These are phyloP conservation scores for Callitettix versicolor DNA, from an alignment of 1,140 invertebrate species.

Conservation along the genomic window DNA sequence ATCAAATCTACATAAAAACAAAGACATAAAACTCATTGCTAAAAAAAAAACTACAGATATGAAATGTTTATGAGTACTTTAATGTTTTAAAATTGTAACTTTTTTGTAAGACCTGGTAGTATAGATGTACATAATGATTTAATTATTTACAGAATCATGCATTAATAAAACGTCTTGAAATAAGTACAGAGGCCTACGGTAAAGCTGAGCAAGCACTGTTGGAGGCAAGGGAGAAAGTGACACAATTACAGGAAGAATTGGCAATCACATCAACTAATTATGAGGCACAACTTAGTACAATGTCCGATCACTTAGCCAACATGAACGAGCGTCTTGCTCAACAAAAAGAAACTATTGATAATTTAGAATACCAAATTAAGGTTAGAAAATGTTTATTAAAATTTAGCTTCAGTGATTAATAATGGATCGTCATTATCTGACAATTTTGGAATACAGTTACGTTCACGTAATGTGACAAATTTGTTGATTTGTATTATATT, in stretches of 20 bases:
- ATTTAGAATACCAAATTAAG: slow-evolving; percentile 43
- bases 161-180: slow-evolving; percentile 30
- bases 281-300: slow-evolving; percentile 75
- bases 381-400: slow-evolving; percentile 25
- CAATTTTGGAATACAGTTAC: not conserved
- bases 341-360: slow-evolving; percentile 65
- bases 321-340: slow-evolving; percentile 79
- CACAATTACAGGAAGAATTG: slow-evolving; percentile 37
- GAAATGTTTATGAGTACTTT: too few species aligned
- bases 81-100: too few species aligned
- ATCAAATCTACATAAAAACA: too few species aligned
- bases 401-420: too few species aligned
- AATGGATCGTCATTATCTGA: too few species aligned
- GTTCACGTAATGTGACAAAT: too few species aligned
- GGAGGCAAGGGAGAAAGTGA: slow-evolving; percentile 36
- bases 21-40: too few species aligned
- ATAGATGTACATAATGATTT: too few species aligned
- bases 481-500: not conserved
- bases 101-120: too few species aligned
- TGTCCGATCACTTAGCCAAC: slow-evolving; percentile 84
- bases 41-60: too few species aligned
- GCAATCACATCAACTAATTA: slow-evolving; percentile 69
- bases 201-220: slow-evolving; percentile 39
- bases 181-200: slow-evolving; percentile 27
- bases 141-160: slow-evolving; percentile 23